Evolutionary conservation across 2,888 invertebrate species (phyloP).

Genomic region (Epistrophella euchroma): DNA sequence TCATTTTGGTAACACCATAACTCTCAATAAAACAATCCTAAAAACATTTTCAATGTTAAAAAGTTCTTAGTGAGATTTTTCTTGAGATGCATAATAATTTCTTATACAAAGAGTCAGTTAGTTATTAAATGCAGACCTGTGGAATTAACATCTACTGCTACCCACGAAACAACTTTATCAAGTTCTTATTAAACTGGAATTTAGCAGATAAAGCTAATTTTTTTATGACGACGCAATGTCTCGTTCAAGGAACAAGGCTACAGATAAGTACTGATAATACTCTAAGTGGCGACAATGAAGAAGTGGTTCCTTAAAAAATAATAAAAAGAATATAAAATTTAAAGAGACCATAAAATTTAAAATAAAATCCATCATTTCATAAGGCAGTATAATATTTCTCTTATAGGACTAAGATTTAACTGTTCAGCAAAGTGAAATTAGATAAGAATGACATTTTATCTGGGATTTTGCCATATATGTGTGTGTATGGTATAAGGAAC

Average conservation of each 20-base stretch:
- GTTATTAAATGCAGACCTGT: background rate
- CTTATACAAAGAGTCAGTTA: background rate
- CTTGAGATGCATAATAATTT: background rate
- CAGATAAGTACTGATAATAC: conserved; percentile 9
- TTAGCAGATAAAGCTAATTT: background rate
- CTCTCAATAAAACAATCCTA: no score
- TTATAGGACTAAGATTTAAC: background rate
- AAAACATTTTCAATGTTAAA: no score
- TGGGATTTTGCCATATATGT: conserved; percentile 10
- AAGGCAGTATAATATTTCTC: conserved; percentile 2
- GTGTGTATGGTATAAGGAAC: no score
- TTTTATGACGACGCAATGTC: conserved; percentile 1
- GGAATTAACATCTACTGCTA: background rate
- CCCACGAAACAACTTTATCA: background rate
- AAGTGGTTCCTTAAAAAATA: background rate
- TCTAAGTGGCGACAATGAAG: background rate
- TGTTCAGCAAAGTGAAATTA: conserved; percentile 5
- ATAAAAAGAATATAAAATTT: conserved; percentile 16
- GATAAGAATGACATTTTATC: conserved; percentile 17
- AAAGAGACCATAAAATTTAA: conserved; percentile 11
- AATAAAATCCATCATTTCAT: conserved; percentile 19
- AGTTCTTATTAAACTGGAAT: background rate
- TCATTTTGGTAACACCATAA: no score
- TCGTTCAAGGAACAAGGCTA: background rate
- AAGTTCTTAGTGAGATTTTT: no score